These are phyloP conservation scores for Helicoverpa zea DNA, from an alignment of 1,140 invertebrate species.

Conservation along the genomic window DNA sequence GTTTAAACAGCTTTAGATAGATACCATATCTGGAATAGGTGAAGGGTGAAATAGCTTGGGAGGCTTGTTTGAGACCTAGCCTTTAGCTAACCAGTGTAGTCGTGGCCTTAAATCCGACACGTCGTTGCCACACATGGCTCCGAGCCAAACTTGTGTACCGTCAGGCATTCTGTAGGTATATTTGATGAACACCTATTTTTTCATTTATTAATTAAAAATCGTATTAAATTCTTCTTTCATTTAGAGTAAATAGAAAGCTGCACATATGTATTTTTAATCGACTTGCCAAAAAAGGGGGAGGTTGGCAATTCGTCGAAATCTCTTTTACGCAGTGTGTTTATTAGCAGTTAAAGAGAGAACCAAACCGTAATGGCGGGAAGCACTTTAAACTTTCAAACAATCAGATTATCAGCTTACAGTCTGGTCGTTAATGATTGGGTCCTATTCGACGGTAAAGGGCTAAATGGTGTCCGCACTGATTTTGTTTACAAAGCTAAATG, in stretches of 20 bases:
- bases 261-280: no score
- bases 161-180: background rate
- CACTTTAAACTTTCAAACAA: conserved; percentile 56
- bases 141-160: conserved; percentile 12
- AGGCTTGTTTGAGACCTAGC: background rate
- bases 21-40: background rate
- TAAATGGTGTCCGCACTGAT: background rate
- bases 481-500: conserved; percentile 18
- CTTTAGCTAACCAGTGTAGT: conserved; percentile 25
- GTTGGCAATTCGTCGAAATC: no score
- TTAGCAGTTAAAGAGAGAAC: background rate
- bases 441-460: conserved; percentile 12
- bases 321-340: conserved; percentile 19
- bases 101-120: conserved; percentile 13
- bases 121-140: conserved; percentile 18
- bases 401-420: conserved; percentile 55
- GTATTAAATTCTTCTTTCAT: background rate
- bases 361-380: conserved; percentile 42
- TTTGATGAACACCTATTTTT: conserved; percentile 1
- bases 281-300: no score
- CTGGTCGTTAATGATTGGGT: conserved; percentile 58
- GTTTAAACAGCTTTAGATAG: no score
- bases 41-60: background rate
- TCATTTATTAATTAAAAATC: background rate
- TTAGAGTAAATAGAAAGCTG: background rate